Base-by-base conservation (phyloP, 1,140 invertebrate genomes). In the Antheraea pernyi region DNA sequence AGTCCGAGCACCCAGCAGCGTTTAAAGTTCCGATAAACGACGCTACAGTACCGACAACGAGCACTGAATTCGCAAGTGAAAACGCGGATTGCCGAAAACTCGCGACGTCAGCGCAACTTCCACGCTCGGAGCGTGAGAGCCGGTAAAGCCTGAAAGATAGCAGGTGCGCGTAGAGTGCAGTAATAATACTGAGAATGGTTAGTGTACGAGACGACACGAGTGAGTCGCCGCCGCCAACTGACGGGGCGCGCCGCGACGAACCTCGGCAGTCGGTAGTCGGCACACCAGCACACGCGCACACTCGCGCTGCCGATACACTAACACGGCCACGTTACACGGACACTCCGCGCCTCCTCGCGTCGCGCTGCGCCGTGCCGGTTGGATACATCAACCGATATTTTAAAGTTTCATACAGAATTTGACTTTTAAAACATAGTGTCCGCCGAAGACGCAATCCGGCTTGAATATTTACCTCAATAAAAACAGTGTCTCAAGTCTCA, bases 201-300 rank as follows among this genome's bases (percentile, higher is more conserved):
- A 16, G 60, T 73, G 72, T 75, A 84, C 82, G 79, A 85, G 83
- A 87, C 86, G 84, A 89, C 86, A 84, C 86, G 88, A 85, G 85
- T 87, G 89, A 84, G 83, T 89, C 81, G 87, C 85, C 80, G 83
- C 81, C 85, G 89, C 82, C 89, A 85, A 91, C 87, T 91, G 86
- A 89, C 85, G 85, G 83, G 83, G 83, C 84, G 86, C 86, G 81
- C 81, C 83, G 86, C 86, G 82, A 78, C 83, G 82, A 82, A 77
- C 74, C 83, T 77, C 76, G 78, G 72, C 77, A 71, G 86, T 84
- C 76, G 78, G 72, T 76, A 71, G 86, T 84, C 77, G 84, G 76
- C 85, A 87, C 88, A 87, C 82, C 81, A 82, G 83, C 86, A 85
- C 74, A 69, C 72, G 78, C 83, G 83, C 87, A 85, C 86, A 84